Percentiles rank a stretch among this genome's conserved stretches.
phyloP scores from a whole-genome alignment of 1,140 invertebrate species.

The Caenorhabditis remanei region DNA sequence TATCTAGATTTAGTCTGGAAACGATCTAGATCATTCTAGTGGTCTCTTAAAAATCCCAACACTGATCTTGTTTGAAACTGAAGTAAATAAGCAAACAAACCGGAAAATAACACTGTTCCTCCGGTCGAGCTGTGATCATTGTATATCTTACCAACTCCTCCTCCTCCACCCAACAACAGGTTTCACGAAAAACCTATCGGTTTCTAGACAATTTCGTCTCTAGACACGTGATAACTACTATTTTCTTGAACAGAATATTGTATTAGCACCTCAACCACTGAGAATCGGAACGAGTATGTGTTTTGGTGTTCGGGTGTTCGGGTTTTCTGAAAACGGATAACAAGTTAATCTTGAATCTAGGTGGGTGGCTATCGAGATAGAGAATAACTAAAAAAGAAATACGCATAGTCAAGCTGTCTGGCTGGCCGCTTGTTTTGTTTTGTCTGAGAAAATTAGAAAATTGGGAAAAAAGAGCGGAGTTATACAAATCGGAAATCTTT shows the following conservation, averaged over 20 bases:
- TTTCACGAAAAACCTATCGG: constrained; percentile 10
- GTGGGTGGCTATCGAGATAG: not conserved
- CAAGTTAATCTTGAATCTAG: constrained; percentile 36
- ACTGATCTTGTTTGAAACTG: too few relatives aligned
- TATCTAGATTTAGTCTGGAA: too few relatives aligned
- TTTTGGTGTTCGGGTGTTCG: constrained; percentile 27
- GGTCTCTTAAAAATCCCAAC: too few relatives aligned
- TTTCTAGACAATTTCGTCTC: not conserved
- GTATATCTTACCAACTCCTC: not conserved
- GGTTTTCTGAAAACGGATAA: constrained; percentile 39
- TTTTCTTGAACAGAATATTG: constrained; percentile 6
- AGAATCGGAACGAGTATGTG: constrained; percentile 28
- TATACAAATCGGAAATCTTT: not conserved
- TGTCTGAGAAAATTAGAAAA: not conserved
- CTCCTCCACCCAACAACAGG: not conserved
- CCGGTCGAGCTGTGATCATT: not conserved
- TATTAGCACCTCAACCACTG: not conserved
- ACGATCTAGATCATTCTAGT: too few relatives aligned
- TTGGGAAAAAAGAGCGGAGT: too few relatives aligned
- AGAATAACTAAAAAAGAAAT: constrained; percentile 5
- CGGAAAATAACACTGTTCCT: not conserved
- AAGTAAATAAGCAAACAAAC: not conserved
- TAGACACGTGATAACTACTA: constrained; percentile 9
- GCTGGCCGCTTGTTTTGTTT: constrained; percentile 8
- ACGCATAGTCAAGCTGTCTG: not conserved